phyloP scores from a whole-genome alignment of 1,140 invertebrate species.

The Polyergus mexicanus region DNA sequence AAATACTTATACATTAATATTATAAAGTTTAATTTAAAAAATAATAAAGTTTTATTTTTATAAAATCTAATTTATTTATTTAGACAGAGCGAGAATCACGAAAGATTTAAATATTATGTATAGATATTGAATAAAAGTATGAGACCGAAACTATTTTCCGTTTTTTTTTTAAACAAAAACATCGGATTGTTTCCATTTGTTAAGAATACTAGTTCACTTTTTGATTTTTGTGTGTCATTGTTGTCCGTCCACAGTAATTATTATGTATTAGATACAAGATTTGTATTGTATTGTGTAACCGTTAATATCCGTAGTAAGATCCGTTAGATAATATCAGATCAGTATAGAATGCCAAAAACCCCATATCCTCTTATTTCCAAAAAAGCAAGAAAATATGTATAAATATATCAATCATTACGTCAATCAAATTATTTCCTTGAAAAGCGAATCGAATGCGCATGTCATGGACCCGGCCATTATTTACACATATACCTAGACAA shows the following conservation, averaged over 20 bases:
- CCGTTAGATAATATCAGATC: no score
- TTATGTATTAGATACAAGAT: neutral
- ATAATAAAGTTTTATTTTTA: neutral
- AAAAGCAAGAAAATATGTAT: no score
- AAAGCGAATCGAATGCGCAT: conserved; percentile 17
- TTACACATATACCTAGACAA: conserved; percentile 15
- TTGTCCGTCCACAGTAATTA: neutral
- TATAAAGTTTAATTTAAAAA: neutral
- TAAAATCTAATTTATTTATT: neutral
- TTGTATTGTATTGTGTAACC: neutral
- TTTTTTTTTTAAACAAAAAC: neutral
- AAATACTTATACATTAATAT: neutral
- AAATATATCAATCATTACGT: neutral
- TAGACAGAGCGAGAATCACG: no score
- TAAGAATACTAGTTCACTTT: neutral
- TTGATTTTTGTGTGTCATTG: neutral
- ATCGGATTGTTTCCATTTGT: neutral
- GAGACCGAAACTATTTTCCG: neutral
- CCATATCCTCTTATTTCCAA: neutral
- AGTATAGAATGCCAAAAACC: neutral
- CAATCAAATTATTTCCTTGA: neutral
- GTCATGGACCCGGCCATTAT: conserved; percentile 5
- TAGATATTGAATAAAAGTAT: neutral
- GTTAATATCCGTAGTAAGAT: neutral
- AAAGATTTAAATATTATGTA: neutral